Evolutionary conservation across 2,113 vertebrate genomes (phyloP).

Genomic region (Brachypodius melanocephalos): DNA sequence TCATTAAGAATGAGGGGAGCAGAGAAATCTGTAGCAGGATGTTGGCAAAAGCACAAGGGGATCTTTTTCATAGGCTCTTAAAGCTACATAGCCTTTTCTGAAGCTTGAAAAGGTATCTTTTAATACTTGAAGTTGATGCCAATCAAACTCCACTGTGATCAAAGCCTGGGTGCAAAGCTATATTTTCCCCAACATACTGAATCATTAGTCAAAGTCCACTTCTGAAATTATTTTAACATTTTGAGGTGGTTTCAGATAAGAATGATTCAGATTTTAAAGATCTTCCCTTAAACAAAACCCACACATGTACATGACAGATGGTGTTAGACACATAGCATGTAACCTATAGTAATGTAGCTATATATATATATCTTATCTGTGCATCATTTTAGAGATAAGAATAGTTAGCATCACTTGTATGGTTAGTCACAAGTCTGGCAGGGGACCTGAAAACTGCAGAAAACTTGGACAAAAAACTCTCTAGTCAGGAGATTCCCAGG

Average conservation of each 20-base stretch:
- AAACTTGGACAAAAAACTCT: background rate
- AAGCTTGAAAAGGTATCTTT: background rate
- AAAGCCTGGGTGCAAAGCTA: background rate
- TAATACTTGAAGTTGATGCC: background rate
- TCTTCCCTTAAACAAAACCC: constrained; percentile 13
- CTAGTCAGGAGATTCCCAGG: background rate
- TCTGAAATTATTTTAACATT: background rate
- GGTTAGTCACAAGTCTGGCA: constrained; percentile 14
- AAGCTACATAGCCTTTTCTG: background rate
- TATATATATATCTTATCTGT: background rate
- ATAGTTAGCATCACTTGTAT: background rate
- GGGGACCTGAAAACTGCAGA: background rate
- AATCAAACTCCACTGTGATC: background rate
- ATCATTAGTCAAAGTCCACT: background rate
- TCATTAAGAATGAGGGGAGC: background rate
- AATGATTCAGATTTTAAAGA: constrained; percentile 35
- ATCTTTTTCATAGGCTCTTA: background rate
- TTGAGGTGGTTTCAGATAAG: background rate
- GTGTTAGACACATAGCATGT: background rate
- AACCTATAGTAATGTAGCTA: background rate
- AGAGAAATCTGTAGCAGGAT: background rate
- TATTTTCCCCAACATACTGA: background rate
- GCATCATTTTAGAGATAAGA: background rate
- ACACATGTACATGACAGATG: background rate
- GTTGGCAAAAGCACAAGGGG: background rate